Evolutionary conservation across 2,113 vertebrate species (phyloP), one percentile per base, ranked within the genome.

Genomic region (Myotis davidii): DNA sequence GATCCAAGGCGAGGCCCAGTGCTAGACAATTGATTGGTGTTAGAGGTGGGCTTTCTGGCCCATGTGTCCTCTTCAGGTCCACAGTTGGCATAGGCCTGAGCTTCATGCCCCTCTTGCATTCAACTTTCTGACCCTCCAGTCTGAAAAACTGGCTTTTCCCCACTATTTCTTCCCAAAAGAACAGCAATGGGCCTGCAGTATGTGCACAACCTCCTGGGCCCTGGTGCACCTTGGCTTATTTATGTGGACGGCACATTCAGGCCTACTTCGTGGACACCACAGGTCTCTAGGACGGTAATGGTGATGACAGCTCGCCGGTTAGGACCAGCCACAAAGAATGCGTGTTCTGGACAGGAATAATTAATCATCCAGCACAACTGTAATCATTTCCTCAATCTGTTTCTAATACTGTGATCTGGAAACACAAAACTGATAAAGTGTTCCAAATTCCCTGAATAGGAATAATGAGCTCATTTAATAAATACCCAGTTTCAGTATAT

Each of bases 231-330:
- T 27, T 20, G 12, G 23, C 16, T 9, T 29, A 11, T 14, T 78
- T 12, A 17, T 0, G 0, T 0, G 25, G 27, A 11, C 0, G 0
- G 34, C 4, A 3, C 2, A 0, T 9, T 21, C 13, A 3, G 20
- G 76, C 18, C n/a, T 21, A 7, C 1, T 1, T 7, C 29, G 7
- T 2, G 32, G 32, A 25, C 14, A 20, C 74, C 32, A 1, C 2
- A 3, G 25, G 3, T 21, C 32, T n/a, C n/a, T 21, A n/a, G 34
- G n/a, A 81, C 2, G 8, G 2, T 3, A 3, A 37, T 1, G 6
- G 10, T 3, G 23, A 6, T 8, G 5, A 78, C 64, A 70, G 25
- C 0, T 32, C n/a, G 61, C 5, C 3, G 6, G 64, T 69, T 69
- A 42, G 77, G 27, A 16, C 13, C 5, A 4, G 45, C 32, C 85